Percentiles rank a stretch among this genome's conserved stretches.
Conservation (phyloP, 2,888 invertebrate species). For the Volucella inflata region DNA sequence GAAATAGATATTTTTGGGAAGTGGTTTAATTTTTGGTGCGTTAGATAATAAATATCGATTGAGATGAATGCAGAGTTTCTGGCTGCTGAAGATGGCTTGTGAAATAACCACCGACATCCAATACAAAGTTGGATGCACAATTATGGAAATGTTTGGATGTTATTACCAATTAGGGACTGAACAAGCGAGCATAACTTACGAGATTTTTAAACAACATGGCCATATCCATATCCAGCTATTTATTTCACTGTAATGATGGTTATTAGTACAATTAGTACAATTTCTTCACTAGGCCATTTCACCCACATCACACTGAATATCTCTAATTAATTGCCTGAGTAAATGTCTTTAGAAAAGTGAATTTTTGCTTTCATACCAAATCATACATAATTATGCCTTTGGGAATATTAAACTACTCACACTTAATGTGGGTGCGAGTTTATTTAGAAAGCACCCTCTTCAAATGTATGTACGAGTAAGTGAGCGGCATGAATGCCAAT, state of each 20-base stretch:
- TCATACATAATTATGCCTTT: neutral
- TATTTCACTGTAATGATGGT: constrained; percentile 2
- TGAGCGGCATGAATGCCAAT: constrained; percentile 27
- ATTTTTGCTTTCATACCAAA: neutral
- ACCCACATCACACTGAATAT: constrained; percentile 1
- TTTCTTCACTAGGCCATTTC: constrained; percentile 10
- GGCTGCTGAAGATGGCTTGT: neutral
- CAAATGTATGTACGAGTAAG: constrained; percentile 5
- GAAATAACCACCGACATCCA: too few species aligned
- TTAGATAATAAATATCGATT: constrained; percentile 36
- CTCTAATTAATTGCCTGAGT: neutral
- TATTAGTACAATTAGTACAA: constrained; percentile 2
- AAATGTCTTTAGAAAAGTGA: neutral
- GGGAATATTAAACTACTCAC: neutral
- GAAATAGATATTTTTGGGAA: constrained; percentile 18
- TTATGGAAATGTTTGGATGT: too few species aligned
- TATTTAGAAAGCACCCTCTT: constrained; percentile 43
- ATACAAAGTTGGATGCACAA: too few species aligned
- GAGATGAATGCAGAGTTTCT: constrained; percentile 17
- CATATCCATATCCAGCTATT: constrained; percentile 12
- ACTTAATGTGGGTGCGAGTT: constrained; percentile 6
- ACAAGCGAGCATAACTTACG: too few species aligned
- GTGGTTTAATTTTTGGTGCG: constrained; percentile 21
- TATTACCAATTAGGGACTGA: too few species aligned
- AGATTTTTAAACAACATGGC: too few species aligned